phyloP scores from a whole-genome alignment of 2,113 vertebrate species.

The Hemibagrus wyckioides region DNA sequence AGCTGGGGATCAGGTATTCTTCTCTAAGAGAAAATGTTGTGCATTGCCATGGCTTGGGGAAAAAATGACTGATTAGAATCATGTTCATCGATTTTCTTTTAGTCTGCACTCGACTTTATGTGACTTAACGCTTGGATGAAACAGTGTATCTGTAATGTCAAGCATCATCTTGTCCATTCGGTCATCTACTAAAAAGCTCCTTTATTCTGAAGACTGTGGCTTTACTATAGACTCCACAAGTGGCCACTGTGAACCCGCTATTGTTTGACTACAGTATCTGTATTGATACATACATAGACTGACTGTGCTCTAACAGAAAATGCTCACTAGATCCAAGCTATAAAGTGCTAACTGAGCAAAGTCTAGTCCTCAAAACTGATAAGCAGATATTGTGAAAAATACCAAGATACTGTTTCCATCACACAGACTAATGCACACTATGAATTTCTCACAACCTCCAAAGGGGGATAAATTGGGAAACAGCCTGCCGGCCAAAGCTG shows the following conservation, averaged over 20 bases:
- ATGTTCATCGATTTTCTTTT: background rate
- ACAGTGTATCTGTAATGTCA: background rate
- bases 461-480: background rate
- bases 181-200: slow-evolving; percentile 2
- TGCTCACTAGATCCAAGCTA: slow-evolving; percentile 50
- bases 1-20: background rate
- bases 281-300: slow-evolving; percentile 61
- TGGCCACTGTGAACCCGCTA: slow-evolving; percentile 45
- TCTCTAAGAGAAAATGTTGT: background rate
- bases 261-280: slow-evolving; percentile 59
- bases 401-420: background rate
- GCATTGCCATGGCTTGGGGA: background rate
- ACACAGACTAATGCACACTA: background rate
- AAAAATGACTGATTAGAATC: background rate
- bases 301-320: slow-evolving; percentile 50
- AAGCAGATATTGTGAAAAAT: background rate
- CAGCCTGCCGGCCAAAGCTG: background rate
- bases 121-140: background rate
- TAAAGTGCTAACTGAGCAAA: slow-evolving; percentile 37
- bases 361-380: background rate
- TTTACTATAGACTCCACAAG: slow-evolving; percentile 52
- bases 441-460: background rate
- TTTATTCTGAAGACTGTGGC: slow-evolving; percentile 15
- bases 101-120: background rate
- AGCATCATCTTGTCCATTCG: slow-evolving; percentile 4